Base-by-base conservation (phyloP, 2,888 invertebrate genomes). In the Minunthozetes semirufus region DNA sequence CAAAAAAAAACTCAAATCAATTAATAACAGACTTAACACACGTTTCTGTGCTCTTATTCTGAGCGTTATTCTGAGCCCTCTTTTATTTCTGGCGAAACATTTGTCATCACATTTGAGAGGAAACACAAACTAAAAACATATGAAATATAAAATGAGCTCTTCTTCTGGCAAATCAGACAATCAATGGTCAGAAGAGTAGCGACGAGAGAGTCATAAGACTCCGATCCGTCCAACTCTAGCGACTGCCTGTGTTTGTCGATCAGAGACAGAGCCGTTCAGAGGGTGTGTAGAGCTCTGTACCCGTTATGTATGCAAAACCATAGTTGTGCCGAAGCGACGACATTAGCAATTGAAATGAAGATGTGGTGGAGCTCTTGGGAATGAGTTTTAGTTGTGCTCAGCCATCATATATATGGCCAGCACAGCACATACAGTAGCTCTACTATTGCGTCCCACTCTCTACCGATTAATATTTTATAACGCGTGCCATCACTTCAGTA, bases 221-320 rank as follows among this genome's bases (percentile, higher is more conserved):
- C 68, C 68, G 22, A 68, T 42, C 29, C 42, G n/a, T 38, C 22
- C 68, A 68, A 68, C 68, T 68, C 68, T 68, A 68, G 22, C 61
- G 61, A 27, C 61, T 29, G 61, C 42, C 13, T 38, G 19, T 68
- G 68, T 68, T 68, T 68, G 42, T 68, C 68, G 68, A 68, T 61
- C 29, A 29, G 33, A n/a, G 4, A 19, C 42, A 42, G 68, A 68
- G 68, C 68, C 68, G 68, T 68, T 68, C 42, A 68, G 68, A 68
- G 68, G 68, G 68, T 68, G 68, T 68, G 68, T 42, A 42, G 46
- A 68, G 68, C 68, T 68, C 42, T 68, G 68, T 68, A 68, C 68
- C 68, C 68, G 68, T 68, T 68, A 68, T 68, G 68, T 68, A 68
- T 68, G 68, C 68, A 68, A 68, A 68, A 68, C 68, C 68, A 68